Conservation (phyloP, 1,140 invertebrate genomes). For the Drosophila parvula region DNA sequence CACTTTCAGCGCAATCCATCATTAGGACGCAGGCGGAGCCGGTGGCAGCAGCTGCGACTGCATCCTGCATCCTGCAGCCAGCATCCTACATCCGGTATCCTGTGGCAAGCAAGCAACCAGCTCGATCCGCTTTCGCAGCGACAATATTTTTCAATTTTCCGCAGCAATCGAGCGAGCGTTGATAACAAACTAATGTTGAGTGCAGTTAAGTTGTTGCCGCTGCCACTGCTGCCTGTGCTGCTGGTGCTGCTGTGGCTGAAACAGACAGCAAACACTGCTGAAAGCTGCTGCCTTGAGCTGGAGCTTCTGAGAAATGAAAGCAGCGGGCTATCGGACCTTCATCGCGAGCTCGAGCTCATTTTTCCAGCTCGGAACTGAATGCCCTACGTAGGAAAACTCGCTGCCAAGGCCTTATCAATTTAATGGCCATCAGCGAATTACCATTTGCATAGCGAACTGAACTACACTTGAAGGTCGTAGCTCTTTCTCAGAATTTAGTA, state of each 20-base stretch:
- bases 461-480: neutral
- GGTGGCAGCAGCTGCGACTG: slow-evolving; percentile 21
- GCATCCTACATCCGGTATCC: slow-evolving; percentile 28
- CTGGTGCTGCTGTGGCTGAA: slow-evolving; percentile 26
- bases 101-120: slow-evolving; percentile 15
- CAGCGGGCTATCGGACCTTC: slow-evolving; percentile 22
- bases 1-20: slow-evolving; percentile 73
- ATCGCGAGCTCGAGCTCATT: slow-evolving; percentile 16
- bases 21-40: slow-evolving; percentile 50
- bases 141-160: slow-evolving; percentile 82
- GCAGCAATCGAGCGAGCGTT: slow-evolving; percentile 79
- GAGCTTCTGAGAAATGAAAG: slow-evolving; percentile 44
- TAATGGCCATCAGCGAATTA: slow-evolving; percentile 31
- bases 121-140: slow-evolving; percentile 49
- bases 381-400: neutral
- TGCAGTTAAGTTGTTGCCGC: slow-evolving; percentile 50
- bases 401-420: slow-evolving; percentile 2
- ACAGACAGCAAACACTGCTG: slow-evolving; percentile 32
- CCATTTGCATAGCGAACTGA: slow-evolving; percentile 9
- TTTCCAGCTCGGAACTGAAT: slow-evolving; percentile 8
- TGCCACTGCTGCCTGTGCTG: too few species aligned
- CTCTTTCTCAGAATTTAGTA: neutral
- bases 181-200: slow-evolving; percentile 78
- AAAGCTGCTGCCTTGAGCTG: slow-evolving; percentile 17
- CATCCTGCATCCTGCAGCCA: slow-evolving; percentile 29